Evolutionary conservation across 1,140 invertebrate species (phyloP).

Genomic region (silkworm (Bombyx mori)): ASM3026992v2 NC_085116.1:14489501-14490000

Average conservation of each 20-base stretch:
- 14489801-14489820: conserved; percentile 8
- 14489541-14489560: conserved; percentile 64
- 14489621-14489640: conserved; percentile 24
- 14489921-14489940: too few relatives aligned
- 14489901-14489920: too few relatives aligned
- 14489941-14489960: too few relatives aligned
- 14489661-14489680: conserved; percentile 40
- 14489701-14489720: conserved; percentile 19
- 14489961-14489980: too few relatives aligned
- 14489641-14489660: conserved; percentile 24
- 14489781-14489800: conserved; percentile 56
- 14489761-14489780: conserved; percentile 42
- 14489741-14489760: conserved; percentile 31
- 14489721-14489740: conserved; percentile 36
- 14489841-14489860: too few relatives aligned
- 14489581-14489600: conserved; percentile 43
- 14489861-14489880: too few relatives aligned
- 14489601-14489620: conserved; percentile 41
- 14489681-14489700: conserved; percentile 24
- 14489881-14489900: too few relatives aligned
- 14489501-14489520: too few relatives aligned
- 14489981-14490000: too few relatives aligned
- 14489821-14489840: too few relatives aligned
- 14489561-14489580: conserved; percentile 49
- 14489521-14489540: conserved; percentile 13